Evolutionary conservation across 2,113 vertebrate genomes (phyloP), one percentile per base, ranked within the genome.

Genomic region (Mugil cephalus): DNA sequence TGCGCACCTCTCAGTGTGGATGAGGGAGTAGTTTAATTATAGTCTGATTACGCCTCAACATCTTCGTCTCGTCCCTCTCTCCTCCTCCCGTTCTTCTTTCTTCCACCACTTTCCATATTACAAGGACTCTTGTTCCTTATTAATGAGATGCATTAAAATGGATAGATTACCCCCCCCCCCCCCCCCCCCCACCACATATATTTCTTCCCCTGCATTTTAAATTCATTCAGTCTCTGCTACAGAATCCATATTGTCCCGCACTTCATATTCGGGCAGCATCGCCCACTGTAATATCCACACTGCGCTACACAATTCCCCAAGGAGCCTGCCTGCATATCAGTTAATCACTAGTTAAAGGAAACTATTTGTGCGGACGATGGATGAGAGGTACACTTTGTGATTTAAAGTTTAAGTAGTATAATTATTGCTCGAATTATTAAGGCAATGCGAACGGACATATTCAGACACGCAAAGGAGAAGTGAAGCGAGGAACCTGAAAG

Each of bases 141-240:
- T 88, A 89, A 91, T 91, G 80, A 87, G 68, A 89, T 89, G 75
- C 86, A 91, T 89, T 89, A 87, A 89, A 88, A 59, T 53, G 34
- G 65, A 74, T 59, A 66, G 43, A 79, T 59, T 65, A 69, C 54
- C 19, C 40, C 53, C 24, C 5, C 24, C 24, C 3, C 24, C 2
- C 35, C 17, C 63, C 10, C 13, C 19, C 36, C 13, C 30, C 14
- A 55, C 42, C 10, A 6, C 35, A 56, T 15, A 50, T 38, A 56
- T 67, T 42, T 51, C 55, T 45, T 39, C 48, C 36, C 19, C 36
- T 73, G 63, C 43, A 81, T 77, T 77, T 82, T 45, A 67, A 79
- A 43, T 76, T 70, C 14, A 54, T 62, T 69, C 18, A 13, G 54
- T 9, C 19, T 46, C 45, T 46, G 62, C 46, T 68, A 69, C 21